Evolutionary conservation across 1,140 invertebrate species (phyloP).

Genomic region (Drosophila nasuta): DNA sequence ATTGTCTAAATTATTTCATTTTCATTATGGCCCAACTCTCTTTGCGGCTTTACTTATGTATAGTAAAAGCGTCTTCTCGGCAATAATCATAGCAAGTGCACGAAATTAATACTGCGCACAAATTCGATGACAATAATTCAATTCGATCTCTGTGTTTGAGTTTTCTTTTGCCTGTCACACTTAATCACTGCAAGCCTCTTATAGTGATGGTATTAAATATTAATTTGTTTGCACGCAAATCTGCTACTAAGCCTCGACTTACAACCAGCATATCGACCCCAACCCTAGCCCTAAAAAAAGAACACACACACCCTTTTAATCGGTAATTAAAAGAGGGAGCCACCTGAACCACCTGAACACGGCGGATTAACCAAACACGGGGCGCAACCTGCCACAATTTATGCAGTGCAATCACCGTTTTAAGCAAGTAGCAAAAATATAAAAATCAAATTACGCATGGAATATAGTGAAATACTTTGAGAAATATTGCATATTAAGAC

Average conservation of each 20-base stretch:
- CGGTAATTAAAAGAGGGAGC: conserved; percentile 36
- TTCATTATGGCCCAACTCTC: background rate
- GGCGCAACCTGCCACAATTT: background rate
- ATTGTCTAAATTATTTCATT: background rate
- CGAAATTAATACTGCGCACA: conserved; percentile 2
- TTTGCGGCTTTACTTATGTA: background rate
- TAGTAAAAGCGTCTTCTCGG: background rate
- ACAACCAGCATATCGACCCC: conserved; percentile 23
- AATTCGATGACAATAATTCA: conserved; percentile 20
- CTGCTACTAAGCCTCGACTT: conserved; percentile 42
- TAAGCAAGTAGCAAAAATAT: conserved; percentile 1
- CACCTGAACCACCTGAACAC: conserved; percentile 16
- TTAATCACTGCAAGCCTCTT: conserved; percentile 8
- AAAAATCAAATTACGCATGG: background rate
- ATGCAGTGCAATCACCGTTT: background rate
- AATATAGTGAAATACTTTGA: background rate
- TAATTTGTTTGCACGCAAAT: conserved; percentile 38
- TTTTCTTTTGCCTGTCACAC: background rate
- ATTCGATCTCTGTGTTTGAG: conserved; percentile 7
- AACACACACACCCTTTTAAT: conserved; percentile 13
- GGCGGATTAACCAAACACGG: conserved; percentile 10
- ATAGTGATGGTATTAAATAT: conserved; percentile 43
- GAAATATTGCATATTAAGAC: too few relatives aligned
- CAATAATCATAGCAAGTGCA: conserved; percentile 3
- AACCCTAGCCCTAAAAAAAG: background rate